Evolutionary conservation across 2,113 vertebrate species (phyloP), one percentile per base, ranked within the genome.

Genomic region (Corapipo altera): DNA sequence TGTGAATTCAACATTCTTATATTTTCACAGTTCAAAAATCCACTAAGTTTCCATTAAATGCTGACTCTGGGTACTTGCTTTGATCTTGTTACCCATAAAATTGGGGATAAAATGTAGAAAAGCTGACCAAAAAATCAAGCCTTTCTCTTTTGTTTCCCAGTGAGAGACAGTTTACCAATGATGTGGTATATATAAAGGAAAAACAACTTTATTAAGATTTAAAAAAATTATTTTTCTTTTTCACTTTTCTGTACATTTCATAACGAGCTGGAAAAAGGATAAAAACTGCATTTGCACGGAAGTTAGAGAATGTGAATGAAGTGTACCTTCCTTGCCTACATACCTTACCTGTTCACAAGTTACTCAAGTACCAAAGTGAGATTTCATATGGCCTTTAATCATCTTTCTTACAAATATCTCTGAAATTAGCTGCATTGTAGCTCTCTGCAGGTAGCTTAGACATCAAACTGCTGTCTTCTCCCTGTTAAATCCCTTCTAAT

Each of bases 211-310:
- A 37, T 10, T 76, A 43, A 58, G 24, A 39, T 51, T 8, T 35
- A 28, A 51, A 54, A 52, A 43, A 62, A 66, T 86, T 0, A 2
- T 32, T 88, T 62, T 64, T 28, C 16, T 28, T 27, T 44, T 85
- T 20, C 20, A 37, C 3, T 77, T 78, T 62, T 54, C n/a, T 64
- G 18, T 77, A 21, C 5, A 20, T 80, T 71, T 65, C 18, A 9
- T 24, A 73, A 9, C 0, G 0, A 54, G 12, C 17, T 80, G 51
- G 20, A 58, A 76, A 72, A 51, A 75, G 14, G 10, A 20, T 58
- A 30, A 51, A 91, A 93, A 52, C 37, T 57, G 6, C 37, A 69
- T 14, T 66, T 0, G 0, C 1, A 2, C 48, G 39, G 33, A 69
- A 58, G 6, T 35, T 84, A 12, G n/a, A 51, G 7, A 24, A 23